Conservation (phyloP, 2,113 vertebrate species). For the Lichenostomus cassidix region DNA sequence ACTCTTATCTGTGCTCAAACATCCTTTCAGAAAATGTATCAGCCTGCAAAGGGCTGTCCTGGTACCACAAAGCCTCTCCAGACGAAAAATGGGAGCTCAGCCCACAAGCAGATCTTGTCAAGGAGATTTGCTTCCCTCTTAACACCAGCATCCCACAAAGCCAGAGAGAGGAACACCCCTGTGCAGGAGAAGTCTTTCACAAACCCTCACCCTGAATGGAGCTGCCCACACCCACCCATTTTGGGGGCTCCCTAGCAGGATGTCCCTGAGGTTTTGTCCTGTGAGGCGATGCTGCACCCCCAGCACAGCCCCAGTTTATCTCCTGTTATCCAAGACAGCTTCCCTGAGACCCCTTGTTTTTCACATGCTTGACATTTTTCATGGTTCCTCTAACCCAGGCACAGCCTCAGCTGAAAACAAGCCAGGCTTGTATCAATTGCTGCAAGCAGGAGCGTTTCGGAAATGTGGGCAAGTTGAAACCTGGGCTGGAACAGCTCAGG, state of each 20-base stretch:
- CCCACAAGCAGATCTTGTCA: not conserved
- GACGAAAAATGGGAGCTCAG: not conserved
- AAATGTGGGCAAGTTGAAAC: not conserved
- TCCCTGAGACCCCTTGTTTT: not conserved
- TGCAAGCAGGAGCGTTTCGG: not conserved
- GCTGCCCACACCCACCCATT: not conserved
- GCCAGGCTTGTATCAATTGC: not conserved
- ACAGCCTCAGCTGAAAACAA: not conserved
- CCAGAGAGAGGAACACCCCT: not conserved
- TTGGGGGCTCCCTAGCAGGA: not conserved
- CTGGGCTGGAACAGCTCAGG: not conserved
- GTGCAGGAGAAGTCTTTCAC: not conserved
- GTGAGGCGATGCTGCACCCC: not conserved
- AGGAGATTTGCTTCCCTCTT: not conserved
- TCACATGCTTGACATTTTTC: not conserved
- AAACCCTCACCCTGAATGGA: not conserved
- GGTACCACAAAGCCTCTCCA: not conserved
- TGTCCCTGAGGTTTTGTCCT: not conserved
- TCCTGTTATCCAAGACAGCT: not conserved
- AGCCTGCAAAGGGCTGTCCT: not conserved
- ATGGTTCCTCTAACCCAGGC: not conserved
- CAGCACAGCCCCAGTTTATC: not conserved
- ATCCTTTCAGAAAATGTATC: constrained; percentile 17
- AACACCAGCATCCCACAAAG: not conserved
- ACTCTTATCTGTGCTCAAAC: not conserved